Conservation (phyloP, 2,888 invertebrate species). For the Hofmannophila pseudospretella region DNA sequence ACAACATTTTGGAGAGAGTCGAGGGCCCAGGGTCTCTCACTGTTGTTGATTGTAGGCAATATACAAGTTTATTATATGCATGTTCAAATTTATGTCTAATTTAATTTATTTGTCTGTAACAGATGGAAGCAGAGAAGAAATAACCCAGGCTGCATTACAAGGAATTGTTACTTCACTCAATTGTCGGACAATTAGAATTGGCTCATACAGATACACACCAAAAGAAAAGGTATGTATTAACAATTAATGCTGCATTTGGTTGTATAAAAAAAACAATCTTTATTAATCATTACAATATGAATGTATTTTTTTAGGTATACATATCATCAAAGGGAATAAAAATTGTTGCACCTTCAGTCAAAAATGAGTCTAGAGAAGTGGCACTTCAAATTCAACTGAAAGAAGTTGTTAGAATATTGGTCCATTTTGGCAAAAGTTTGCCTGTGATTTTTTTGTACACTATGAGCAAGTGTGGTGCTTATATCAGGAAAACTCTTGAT, state of each 20-base stretch:
- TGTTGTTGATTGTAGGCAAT: too few species aligned
- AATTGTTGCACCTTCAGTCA: slow-evolving; percentile 79
- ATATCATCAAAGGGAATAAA: slow-evolving; percentile 78
- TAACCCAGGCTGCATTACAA: slow-evolving; percentile 57
- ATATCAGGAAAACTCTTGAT: slow-evolving; percentile 83
- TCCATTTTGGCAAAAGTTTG: slow-evolving; percentile 85
- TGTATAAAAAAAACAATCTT: neutral
- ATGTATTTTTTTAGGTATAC: slow-evolving; percentile 58
- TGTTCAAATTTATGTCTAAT: too few species aligned
- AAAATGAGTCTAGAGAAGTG: slow-evolving; percentile 73
- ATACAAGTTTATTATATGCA: too few species aligned
- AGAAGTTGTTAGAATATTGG: slow-evolving; percentile 85
- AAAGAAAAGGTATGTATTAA: slow-evolving; percentile 83
- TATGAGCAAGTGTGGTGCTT: slow-evolving; percentile 81
- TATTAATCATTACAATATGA: neutral
- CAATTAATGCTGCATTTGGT: too few species aligned
- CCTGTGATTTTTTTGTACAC: slow-evolving; percentile 90
- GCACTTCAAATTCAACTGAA: slow-evolving; percentile 82
- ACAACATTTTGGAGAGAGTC: too few species aligned
- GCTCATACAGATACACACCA: slow-evolving; percentile 89
- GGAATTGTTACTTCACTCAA: slow-evolving; percentile 75
- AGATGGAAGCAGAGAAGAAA: slow-evolving; percentile 78
- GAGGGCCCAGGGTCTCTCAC: too few species aligned
- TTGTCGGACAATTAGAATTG: slow-evolving; percentile 90
- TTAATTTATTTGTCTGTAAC: slow-evolving; percentile 24